Percentiles rank a stretch among this genome's conserved stretches.
Evolutionary conservation across 1,140 invertebrate species (phyloP).

Genomic region (Coelopa frigida): DNA sequence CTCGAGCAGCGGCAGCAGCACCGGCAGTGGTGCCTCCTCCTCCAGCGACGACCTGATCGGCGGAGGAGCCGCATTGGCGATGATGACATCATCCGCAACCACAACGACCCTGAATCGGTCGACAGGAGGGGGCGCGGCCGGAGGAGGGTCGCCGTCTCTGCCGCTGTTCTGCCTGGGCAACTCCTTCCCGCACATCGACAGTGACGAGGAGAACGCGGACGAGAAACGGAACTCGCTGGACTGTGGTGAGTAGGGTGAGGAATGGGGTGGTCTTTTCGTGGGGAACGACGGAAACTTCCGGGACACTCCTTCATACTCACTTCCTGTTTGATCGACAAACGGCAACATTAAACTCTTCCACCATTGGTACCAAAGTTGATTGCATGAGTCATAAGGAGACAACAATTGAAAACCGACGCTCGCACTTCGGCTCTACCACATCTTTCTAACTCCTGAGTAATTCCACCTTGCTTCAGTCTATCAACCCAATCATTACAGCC

Average conservation of each 20-base stretch:
- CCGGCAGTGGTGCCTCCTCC: constrained; percentile 15
- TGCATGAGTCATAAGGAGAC: no score
- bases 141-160: constrained; percentile 25
- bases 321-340: neutral
- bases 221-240: constrained; percentile 39
- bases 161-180: constrained; percentile 58
- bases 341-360: no score
- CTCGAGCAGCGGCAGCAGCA: constrained; percentile 29
- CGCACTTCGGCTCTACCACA: no score
- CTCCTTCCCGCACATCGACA: constrained; percentile 65
- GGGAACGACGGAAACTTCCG: neutral
- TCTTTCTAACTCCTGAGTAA: no score
- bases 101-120: constrained; percentile 9
- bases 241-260: constrained; percentile 26
- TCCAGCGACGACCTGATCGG: constrained; percentile 9
- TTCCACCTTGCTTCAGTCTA: no score
- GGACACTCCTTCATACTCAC: neutral
- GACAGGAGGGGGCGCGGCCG: neutral
- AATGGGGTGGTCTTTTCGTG: neutral
- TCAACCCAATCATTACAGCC: no score
- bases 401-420: no score
- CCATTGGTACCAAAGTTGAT: no score
- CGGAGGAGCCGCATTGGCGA: neutral
- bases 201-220: constrained; percentile 59
- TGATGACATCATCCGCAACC: constrained; percentile 8